Base-by-base conservation (phyloP, 2,113 vertebrate species). In the Helogale parvula region DNA sequence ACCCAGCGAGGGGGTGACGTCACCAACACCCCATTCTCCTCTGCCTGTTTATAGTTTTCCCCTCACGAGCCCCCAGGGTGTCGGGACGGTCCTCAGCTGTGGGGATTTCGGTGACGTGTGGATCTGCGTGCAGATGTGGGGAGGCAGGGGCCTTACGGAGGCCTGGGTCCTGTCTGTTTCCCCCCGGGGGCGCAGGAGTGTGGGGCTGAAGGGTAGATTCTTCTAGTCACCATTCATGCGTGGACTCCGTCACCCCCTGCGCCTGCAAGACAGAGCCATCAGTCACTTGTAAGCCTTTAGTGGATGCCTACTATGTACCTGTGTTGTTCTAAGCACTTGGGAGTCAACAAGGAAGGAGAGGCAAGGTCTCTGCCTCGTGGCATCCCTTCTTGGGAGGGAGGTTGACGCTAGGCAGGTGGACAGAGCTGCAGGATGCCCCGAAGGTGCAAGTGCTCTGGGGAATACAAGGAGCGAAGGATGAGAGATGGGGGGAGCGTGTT, bases 1-100 rank as follows among this genome's bases (percentile, higher is more conserved):
- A 0, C 21, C 45, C 21, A n/a, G 35, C 45, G 69, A 10, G 29
- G 52, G 38, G 60, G 35, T 74, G 79, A 80, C 5, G 5, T 97
- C 88, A 92, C 80, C 79, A 80, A 60, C 79, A 89, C 84, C 92
- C 84, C 92, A 92, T 97, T 97, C 91, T 92, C 96, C 41, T 79
- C n/a, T 1, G 79, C 31, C 17, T 74, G 92, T 96, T 92, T 92
- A 88, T 68, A 80, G 65, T 63, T 94, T 74, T 35, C 50, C 21
- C 29, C 54, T 38, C 60, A 16, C 52, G 41, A 65, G 92, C 92
- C 76, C 29, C 68, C 1, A 1, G 65, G 84, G 65, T 79, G 88
- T 79, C 27, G 14, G 88, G 63, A 92, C 88, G 50, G 41, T 23
- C 23, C 77, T 94, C 83, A 50, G 69, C 94, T 8, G 77, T 88